These are phyloP conservation scores for Lerema accius DNA, from an alignment of 1,140 invertebrate species.

Conservation along the genomic window DNA sequence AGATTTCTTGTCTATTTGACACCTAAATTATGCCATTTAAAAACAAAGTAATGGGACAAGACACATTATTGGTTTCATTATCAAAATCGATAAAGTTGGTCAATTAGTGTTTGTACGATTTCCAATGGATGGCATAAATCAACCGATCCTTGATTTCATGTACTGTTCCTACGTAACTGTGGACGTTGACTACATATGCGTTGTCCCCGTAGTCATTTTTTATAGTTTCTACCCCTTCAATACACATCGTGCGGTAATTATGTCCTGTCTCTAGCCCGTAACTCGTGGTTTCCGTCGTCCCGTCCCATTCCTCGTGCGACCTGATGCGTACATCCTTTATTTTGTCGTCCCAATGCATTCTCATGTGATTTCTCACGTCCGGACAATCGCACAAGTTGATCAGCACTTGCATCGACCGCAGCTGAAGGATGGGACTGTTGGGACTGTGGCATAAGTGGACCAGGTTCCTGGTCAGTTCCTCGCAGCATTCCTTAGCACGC, in stretches of 20 bases:
- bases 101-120: slow-evolving; percentile 50
- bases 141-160: slow-evolving; percentile 50
- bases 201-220: slow-evolving; percentile 64
- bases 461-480: slow-evolving; percentile 49
- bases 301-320: slow-evolving; percentile 70
- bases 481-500: slow-evolving; percentile 63
- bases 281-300: slow-evolving; percentile 57
- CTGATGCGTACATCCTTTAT: slow-evolving; percentile 53
- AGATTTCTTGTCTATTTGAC: too few relatives aligned
- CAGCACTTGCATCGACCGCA: slow-evolving; percentile 62
- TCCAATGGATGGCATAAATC: slow-evolving; percentile 59
- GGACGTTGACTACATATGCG: slow-evolving; percentile 53
- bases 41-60: too few relatives aligned
- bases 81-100: too few relatives aligned
- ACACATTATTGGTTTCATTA: too few relatives aligned
- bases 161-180: slow-evolving; percentile 57
- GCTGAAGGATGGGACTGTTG: slow-evolving; percentile 57
- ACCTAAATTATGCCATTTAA: too few relatives aligned
- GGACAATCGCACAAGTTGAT: slow-evolving; percentile 73
- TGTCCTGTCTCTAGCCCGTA: slow-evolving; percentile 64
- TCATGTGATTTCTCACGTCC: slow-evolving; percentile 61
- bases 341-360: slow-evolving; percentile 49
- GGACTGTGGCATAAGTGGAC: slow-evolving; percentile 45
- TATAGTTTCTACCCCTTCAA: slow-evolving; percentile 59
- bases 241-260: slow-evolving; percentile 66